Conservation (phyloP, 2,113 vertebrate species). For the Archocentrus centrarchus region DNA sequence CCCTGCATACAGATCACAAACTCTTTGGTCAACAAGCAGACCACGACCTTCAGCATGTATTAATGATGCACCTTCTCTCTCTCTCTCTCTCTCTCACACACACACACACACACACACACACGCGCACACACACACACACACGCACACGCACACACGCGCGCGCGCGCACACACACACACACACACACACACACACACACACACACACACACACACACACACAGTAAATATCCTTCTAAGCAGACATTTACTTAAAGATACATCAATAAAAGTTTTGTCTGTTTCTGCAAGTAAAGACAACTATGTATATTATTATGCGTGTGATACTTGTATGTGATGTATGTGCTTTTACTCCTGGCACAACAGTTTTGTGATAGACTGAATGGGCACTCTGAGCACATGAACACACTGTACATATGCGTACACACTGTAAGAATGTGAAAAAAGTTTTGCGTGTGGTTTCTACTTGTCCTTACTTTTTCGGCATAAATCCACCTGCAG, state of each 20-base stretch:
- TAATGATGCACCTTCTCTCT: conserved; percentile 38
- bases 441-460: background rate
- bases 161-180: no score
- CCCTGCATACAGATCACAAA: conserved; percentile 83
- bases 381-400: background rate
- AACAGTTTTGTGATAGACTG: background rate
- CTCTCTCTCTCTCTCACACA: background rate
- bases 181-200: background rate
- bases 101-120: background rate
- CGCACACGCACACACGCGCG: background rate
- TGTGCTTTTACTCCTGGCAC: conserved; percentile 4
- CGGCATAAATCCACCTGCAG: background rate
- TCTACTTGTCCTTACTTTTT: background rate
- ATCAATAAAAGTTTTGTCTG: conserved; percentile 9
- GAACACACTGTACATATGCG: background rate
- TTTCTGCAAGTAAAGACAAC: background rate
- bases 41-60: conserved; percentile 79
- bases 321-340: background rate
- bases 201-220: background rate
- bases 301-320: background rate
- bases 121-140: no score
- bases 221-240: conserved; percentile 11
- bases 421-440: background rate
- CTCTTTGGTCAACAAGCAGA: conserved; percentile 80
- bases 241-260: conserved; percentile 23